Conservation (phyloP, 2,797 vertebrate genomes). For the Lepus townsendii region DNA sequence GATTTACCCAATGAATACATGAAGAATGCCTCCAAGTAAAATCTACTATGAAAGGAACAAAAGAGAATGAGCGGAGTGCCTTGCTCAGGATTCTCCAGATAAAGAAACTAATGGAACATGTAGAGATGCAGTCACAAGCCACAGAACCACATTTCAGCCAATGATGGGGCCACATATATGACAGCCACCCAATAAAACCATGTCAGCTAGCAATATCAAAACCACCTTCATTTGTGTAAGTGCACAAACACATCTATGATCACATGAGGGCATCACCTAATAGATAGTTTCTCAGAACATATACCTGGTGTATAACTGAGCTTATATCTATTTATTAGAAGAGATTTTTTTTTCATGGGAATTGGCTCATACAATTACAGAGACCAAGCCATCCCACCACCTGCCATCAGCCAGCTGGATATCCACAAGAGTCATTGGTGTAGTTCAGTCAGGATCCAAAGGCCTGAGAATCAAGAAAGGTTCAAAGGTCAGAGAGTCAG, state of each 20-base stretch:
- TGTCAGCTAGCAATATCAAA: too few species aligned
- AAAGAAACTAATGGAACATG: not conserved
- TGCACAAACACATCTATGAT: too few species aligned
- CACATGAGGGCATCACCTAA: too few species aligned
- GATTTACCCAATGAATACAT: constrained; percentile 44
- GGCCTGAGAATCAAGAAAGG: not conserved
- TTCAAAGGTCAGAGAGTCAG: too few species aligned
- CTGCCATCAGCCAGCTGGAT: not conserved
- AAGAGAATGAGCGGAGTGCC: constrained; percentile 71
- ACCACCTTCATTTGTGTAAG: too few species aligned
- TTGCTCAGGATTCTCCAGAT: not conserved
- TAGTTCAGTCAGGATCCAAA: not conserved
- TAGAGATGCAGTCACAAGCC: too few species aligned
- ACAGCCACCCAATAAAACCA: too few species aligned
- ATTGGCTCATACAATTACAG: not conserved
- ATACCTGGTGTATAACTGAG: too few species aligned
- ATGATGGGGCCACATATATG: too few species aligned
- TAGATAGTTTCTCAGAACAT: too few species aligned
- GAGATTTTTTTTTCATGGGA: not conserved
- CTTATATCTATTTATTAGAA: too few species aligned
- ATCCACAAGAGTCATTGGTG: not conserved
- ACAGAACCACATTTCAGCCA: too few species aligned
- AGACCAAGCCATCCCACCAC: not conserved
- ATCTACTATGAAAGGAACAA: constrained; percentile 59
- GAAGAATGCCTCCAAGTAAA: constrained; percentile 36